Conservation (phyloP, 2,113 vertebrate genomes). For the Ceratotherium simum region DNA sequence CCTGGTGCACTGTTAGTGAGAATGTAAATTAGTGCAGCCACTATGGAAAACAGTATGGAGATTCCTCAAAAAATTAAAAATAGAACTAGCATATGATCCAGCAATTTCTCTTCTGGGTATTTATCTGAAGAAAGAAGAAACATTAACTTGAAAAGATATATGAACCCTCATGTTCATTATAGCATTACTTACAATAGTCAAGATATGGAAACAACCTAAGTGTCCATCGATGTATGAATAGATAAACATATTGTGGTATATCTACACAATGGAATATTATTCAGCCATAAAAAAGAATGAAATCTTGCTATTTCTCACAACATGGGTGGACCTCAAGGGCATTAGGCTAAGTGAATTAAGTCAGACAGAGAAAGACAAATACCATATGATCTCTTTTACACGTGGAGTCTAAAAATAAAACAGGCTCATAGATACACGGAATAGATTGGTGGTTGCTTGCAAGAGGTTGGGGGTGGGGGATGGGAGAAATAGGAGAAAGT, state of each 20-base stretch:
- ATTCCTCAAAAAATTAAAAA: not conserved
- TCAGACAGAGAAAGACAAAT: no score
- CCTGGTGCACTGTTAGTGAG: not conserved
- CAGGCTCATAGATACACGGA: not conserved
- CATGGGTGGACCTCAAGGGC: not conserved
- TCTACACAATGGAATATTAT: not conserved
- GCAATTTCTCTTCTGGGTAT: not conserved
- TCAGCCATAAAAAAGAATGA: not conserved
- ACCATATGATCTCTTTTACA: not conserved
- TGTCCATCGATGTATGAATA: not conserved
- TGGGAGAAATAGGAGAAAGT: no score
- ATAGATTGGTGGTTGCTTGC: not conserved
- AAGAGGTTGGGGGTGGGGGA: no score
- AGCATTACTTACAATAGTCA: not conserved
- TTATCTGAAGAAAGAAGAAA: not conserved
- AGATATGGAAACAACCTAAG: no score
- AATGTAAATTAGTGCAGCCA: not conserved
- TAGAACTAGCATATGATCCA: not conserved
- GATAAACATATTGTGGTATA: not conserved
- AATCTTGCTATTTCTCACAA: not conserved
- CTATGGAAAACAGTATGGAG: no score
- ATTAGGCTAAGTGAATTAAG: not conserved
- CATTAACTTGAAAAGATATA: not conserved
- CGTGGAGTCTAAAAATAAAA: not conserved
- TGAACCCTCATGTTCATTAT: not conserved